phyloP scores from a whole-genome alignment of 2,113 vertebrate genomes.

The Toxotes chatareus region DNA sequence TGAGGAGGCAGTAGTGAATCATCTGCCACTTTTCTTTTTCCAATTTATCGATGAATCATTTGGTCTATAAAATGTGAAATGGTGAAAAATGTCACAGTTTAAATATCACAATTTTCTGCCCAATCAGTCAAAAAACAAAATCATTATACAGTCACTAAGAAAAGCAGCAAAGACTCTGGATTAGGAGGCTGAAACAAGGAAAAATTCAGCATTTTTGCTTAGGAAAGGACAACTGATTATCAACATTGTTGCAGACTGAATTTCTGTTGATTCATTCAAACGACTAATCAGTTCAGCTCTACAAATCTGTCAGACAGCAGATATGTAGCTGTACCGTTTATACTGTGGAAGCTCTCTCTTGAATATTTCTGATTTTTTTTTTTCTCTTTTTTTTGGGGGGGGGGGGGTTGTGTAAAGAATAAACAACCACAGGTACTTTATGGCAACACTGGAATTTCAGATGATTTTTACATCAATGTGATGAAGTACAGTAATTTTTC shows the following conservation, averaged over 20 bases:
- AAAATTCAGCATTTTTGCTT: neutral
- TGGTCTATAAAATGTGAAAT: constrained; percentile 13
- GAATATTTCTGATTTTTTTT: neutral
- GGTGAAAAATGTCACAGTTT: constrained; percentile 10
- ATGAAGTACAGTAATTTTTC: neutral
- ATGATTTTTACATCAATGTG: neutral
- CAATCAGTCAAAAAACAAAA: too few species aligned
- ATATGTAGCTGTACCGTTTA: neutral
- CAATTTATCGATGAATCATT: neutral
- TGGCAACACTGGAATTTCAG: neutral
- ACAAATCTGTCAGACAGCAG: neutral
- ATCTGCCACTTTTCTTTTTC: too few species aligned
- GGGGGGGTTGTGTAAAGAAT: neutral
- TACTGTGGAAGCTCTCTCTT: neutral
- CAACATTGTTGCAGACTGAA: neutral
- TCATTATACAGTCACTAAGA: neutral
- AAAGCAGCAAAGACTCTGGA: constrained; percentile 7
- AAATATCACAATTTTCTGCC: constrained; percentile 14
- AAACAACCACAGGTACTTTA: neutral
- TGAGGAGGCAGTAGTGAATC: too few species aligned
- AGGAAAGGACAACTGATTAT: neutral
- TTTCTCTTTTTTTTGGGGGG: too few species aligned
- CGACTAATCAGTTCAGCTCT: neutral
- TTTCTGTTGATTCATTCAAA: neutral
- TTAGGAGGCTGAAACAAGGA: neutral